phyloP scores from a whole-genome alignment of 1,140 invertebrate species.

The Anthonomus grandis region DNA sequence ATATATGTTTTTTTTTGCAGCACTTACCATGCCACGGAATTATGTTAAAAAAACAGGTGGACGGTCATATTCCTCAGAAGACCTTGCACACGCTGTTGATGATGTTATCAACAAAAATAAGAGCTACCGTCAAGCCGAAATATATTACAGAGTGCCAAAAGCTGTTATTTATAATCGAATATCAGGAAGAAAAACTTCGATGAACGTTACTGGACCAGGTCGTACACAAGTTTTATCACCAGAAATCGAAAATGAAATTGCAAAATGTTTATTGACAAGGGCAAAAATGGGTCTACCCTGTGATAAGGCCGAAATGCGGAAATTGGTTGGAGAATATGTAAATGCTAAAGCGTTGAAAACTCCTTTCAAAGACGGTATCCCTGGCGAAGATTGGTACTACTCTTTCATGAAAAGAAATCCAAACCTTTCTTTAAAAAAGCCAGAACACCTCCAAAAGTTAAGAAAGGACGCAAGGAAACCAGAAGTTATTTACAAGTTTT shows the following conservation, averaged over 20 bases:
- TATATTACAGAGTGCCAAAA: slow-evolving; percentile 16
- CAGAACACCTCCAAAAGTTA: slow-evolving; percentile 27
- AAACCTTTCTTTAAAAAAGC: slow-evolving; percentile 20
- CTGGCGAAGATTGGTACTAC: slow-evolving; percentile 24
- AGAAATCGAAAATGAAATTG: slow-evolving; percentile 14
- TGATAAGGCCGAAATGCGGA: slow-evolving; percentile 15
- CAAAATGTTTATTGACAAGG: slow-evolving; percentile 8
- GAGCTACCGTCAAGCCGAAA: slow-evolving; percentile 10
- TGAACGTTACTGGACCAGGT: slow-evolving; percentile 5
- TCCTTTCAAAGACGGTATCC: slow-evolving; percentile 19
- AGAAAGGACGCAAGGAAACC: slow-evolving; percentile 26
- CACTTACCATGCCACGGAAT: slow-evolving; percentile 21
- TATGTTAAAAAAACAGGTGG: slow-evolving; percentile 15
- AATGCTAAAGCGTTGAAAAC: slow-evolving; percentile 12
- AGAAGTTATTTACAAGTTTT: slow-evolving; percentile 27
- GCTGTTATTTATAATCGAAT: slow-evolving; percentile 22
- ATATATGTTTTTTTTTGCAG: too few species aligned
- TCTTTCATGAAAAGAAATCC: slow-evolving; percentile 4
- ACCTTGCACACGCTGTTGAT: slow-evolving; percentile 11
- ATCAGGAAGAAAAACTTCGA: slow-evolving; percentile 15
- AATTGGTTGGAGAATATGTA: slow-evolving; percentile 15
- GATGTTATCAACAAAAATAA: slow-evolving; percentile 24
- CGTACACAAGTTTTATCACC: background rate
- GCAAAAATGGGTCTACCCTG: slow-evolving; percentile 19
- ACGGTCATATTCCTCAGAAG: slow-evolving; percentile 19